Evolutionary conservation across 2,888 invertebrate species (phyloP), one percentile per base, ranked within the genome.

Genomic region (Cheilosia variabilis): DNA sequence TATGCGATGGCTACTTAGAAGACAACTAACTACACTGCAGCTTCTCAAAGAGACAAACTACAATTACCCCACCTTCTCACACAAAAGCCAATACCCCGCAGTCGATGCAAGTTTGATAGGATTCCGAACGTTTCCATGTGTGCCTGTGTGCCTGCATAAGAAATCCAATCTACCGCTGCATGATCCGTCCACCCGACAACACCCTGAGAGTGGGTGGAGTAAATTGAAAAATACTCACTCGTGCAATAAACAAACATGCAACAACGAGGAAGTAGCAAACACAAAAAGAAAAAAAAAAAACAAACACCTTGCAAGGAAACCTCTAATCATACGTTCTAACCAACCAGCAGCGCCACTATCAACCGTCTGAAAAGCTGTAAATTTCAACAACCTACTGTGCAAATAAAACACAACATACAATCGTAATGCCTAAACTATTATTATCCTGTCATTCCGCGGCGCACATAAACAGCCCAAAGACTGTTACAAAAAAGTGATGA

Each of bases 181-280:
- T 22, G 13, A 41, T 31, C 13, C 41, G 50, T 24, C n/a, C 27
- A 41, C 50, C 78, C 66, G 73, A 72, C 66, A 68, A 50, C 34
- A 43, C 22, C 43, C 52, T n/a, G 13, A 50, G 3, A 55, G 31
- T 17, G 60, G 72, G 53, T 19, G 63, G 60, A 72, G 76, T 81
- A 80, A 86, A 86, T 86, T 81, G 86, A 81, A 84, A 84, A 80
- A 80, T 80, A 75, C 69, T 57, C 79, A 63, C 66, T 79, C 58
- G 62, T 84, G 79, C 79, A 73, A 71, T 86, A 80, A 86, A 72
- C 71, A 80, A 84, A 84, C 80, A 72, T 43, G 22, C 4, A 45
- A 41, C 43, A 57, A 41, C 7, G 5, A 6, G 22, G 6, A 27
- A 15, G 27, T 5, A 19, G 3, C 1, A 10, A 47, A 47, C 3